phyloP scores from a whole-genome alignment of 2,888 invertebrate genomes.

The Rhagonycha lutea region DNA sequence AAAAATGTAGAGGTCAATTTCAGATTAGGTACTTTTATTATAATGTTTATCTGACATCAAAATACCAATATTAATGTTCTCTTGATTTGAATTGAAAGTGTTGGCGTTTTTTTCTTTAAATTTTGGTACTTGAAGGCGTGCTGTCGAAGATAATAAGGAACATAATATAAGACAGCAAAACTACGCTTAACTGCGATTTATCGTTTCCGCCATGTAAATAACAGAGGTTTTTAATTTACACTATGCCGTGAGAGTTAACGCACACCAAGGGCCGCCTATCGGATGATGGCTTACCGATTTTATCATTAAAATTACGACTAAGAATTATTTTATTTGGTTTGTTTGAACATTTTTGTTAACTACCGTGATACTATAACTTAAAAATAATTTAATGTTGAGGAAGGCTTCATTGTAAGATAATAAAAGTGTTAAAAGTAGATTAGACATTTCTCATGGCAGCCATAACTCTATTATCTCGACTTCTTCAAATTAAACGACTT shows the following conservation, averaged over 20 bases:
- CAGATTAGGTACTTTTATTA: conserved; percentile 1
- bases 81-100: conserved; percentile 5
- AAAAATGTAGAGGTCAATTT: neutral
- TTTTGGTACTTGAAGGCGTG: conserved; percentile 19
- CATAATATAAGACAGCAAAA: conserved; percentile 24
- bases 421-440: neutral
- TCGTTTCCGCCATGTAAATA: conserved; percentile 30
- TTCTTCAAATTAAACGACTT: neutral
- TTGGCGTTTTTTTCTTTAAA: conserved; percentile 11
- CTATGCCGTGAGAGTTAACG: conserved; percentile 30
- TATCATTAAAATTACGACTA: conserved; percentile 25
- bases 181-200: conserved; percentile 23
- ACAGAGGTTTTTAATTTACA: conserved; percentile 27
- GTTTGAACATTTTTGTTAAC: conserved; percentile 12
- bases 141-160: conserved; percentile 20
- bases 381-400: conserved; percentile 1
- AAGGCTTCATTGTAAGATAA: neutral
- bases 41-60: conserved; percentile 2
- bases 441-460: neutral
- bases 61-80: conserved; percentile 4
- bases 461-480: neutral
- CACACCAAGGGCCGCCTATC: conserved; percentile 26
- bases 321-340: conserved; percentile 25
- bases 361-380: conserved; percentile 10
- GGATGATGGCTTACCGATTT: conserved; percentile 26